Evolutionary conservation across 2,888 invertebrate species (phyloP).

Genomic region (Phyllotreta cruciferae): DNA sequence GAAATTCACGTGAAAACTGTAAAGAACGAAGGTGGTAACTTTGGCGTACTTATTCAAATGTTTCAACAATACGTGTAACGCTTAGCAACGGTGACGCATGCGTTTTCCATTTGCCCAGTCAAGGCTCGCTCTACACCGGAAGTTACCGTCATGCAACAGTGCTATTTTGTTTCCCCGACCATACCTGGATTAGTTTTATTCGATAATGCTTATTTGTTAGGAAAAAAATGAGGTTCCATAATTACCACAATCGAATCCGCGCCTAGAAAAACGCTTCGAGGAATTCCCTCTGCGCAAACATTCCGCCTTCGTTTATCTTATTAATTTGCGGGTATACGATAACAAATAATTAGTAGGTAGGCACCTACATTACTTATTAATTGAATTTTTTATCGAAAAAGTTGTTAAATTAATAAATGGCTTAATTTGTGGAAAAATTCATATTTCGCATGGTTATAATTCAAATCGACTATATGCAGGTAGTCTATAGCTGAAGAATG

Average conservation of each 20-base stretch:
- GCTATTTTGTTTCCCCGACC: conserved; percentile 57
- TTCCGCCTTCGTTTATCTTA: too few species aligned
- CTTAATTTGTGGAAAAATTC: too few species aligned
- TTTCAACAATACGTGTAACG: conserved; percentile 58
- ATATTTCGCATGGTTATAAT: too few species aligned
- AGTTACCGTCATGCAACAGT: conserved; percentile 59
- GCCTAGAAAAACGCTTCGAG: background rate
- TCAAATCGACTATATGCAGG: too few species aligned
- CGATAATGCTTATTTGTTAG: conserved; percentile 43
- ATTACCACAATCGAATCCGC: conserved; percentile 24
- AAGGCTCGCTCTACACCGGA: conserved; percentile 57
- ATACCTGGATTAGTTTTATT: conserved; percentile 53
- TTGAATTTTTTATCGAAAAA: too few species aligned
- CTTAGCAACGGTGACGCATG: conserved; percentile 57
- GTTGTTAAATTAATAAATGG: too few species aligned
- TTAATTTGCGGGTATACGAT: too few species aligned
- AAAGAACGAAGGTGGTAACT: conserved; percentile 55
- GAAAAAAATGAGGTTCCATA: conserved; percentile 35
- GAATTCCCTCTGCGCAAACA: too few species aligned
- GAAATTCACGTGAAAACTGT: conserved; percentile 60
- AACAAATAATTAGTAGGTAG: too few species aligned
- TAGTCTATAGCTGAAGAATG: too few species aligned
- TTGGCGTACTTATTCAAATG: conserved; percentile 60
- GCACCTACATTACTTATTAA: too few species aligned
- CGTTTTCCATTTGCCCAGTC: conserved; percentile 51